A percentile compares a stretch with the other conserved stretches of the same genome.
These are phyloP conservation scores for Pangasianodon hypophthalmus DNA, from an alignment of 2,113 vertebrate species.

Conservation along the genomic window DNA sequence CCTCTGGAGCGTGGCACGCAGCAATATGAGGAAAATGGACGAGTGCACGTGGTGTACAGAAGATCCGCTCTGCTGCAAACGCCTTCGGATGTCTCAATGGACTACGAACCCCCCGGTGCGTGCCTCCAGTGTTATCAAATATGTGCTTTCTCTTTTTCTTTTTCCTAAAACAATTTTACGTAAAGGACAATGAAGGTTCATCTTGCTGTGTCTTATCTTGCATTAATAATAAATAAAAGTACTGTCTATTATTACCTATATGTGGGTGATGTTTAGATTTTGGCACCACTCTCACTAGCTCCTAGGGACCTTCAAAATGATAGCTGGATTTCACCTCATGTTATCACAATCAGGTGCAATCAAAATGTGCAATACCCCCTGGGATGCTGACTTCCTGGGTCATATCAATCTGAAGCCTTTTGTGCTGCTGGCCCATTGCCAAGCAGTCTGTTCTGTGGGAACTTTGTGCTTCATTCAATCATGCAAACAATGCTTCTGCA, in stretches of 20 bases:
- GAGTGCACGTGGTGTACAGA: slow-evolving; percentile 92
- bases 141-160: background rate
- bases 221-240: background rate
- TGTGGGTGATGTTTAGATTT: background rate
- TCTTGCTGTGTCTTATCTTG: background rate
- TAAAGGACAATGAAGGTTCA: background rate
- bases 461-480: background rate
- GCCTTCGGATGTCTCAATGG: slow-evolving; percentile 64
- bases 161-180: background rate
- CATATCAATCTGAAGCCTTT: background rate
- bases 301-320: no score
- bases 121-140: background rate
- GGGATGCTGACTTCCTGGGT: background rate
- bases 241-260: background rate
- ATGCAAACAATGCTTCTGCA: background rate
- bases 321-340: background rate
- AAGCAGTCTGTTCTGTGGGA: background rate
- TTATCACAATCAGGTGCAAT: slow-evolving; percentile 1
- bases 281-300: background rate
- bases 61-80: slow-evolving; percentile 77
- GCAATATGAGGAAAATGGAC: slow-evolving; percentile 86
- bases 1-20: slow-evolving; percentile 91
- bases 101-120: slow-evolving; percentile 75
- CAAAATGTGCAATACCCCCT: background rate
- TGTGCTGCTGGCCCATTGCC: background rate